These are phyloP conservation scores for Apeltes quadracus DNA, from an alignment of 2,113 vertebrate genomes.

Conservation along the genomic window DNA sequence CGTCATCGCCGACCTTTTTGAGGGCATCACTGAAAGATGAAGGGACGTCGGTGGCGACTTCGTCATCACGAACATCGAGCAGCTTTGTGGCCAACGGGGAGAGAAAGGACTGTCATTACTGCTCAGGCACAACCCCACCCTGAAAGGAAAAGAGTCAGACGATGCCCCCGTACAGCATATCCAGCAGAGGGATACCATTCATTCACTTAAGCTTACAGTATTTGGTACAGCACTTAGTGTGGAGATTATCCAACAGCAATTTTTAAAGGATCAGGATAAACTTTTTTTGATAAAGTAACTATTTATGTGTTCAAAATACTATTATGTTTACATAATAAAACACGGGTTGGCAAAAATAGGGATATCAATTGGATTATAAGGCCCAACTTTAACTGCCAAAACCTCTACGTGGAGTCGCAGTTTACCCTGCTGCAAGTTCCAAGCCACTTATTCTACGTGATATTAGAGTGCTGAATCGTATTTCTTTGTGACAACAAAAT, in stretches of 20 bases:
- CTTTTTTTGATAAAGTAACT: not conserved
- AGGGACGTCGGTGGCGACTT: slow-evolving; percentile 36
- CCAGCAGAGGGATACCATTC: not conserved
- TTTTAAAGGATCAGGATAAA: not conserved
- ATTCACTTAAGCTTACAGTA: not conserved
- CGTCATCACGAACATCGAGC: slow-evolving; percentile 34
- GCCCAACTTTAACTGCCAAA: not conserved
- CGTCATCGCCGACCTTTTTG: slow-evolving; percentile 49
- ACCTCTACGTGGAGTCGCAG: not conserved
- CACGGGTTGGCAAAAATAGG: not conserved
- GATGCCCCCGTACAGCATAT: not conserved
- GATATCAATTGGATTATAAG: not conserved
- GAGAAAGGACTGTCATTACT: slow-evolving; percentile 29
- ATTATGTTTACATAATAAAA: not conserved
- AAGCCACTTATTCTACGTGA: not conserved
- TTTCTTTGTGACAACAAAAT: not conserved
- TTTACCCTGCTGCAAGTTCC: not conserved
- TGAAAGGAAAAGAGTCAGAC: slow-evolving; percentile 26
- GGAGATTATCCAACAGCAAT: not conserved
- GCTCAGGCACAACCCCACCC: slow-evolving; percentile 8
- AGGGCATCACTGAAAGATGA: slow-evolving; percentile 43
- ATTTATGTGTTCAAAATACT: not conserved
- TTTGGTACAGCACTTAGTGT: not conserved
- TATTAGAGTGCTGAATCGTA: not conserved
- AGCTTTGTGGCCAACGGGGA: not conserved